A percentile compares a stretch with the other conserved stretches of the same genome.
Evolutionary conservation across 2,797 vertebrate species (phyloP).

Genomic region (Lagodon rhomboides): DNA sequence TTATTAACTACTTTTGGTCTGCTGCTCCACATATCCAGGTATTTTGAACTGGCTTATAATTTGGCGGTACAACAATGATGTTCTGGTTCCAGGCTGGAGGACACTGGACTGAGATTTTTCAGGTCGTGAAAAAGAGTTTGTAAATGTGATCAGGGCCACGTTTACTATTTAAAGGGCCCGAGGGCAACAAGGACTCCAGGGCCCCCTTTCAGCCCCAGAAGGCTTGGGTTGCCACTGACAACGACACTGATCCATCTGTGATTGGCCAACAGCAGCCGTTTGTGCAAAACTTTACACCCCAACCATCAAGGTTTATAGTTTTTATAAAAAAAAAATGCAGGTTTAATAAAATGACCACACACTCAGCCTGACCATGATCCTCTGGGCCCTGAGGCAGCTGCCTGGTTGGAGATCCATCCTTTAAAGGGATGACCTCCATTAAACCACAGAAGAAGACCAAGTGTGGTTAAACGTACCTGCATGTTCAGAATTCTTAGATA

Average conservation of each 20-base stretch:
- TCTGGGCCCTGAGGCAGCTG: neutral
- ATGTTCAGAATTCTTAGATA: neutral
- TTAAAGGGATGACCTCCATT: neutral
- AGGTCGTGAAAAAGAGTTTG: constrained; percentile 7
- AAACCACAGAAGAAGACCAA: neutral
- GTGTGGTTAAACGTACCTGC: neutral
- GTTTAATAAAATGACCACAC: neutral
- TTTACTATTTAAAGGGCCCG: no score
- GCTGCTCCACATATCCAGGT: neutral
- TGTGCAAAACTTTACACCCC: no score
- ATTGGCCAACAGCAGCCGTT: no score
- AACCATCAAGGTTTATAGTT: no score
- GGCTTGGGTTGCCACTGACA: no score
- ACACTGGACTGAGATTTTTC: neutral
- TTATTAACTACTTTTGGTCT: neutral
- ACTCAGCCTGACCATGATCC: neutral
- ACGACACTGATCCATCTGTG: no score
- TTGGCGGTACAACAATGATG: neutral
- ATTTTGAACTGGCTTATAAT: constrained; percentile 4
- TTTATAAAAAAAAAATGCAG: no score
- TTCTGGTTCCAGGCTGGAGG: neutral
- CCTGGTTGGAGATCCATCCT: no score
- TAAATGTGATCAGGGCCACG: no score
- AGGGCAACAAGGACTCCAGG: no score
- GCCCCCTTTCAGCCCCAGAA: no score